Evolutionary conservation across 2,888 invertebrate genomes (phyloP).

Genomic region (Daptonema setosum): DNA sequence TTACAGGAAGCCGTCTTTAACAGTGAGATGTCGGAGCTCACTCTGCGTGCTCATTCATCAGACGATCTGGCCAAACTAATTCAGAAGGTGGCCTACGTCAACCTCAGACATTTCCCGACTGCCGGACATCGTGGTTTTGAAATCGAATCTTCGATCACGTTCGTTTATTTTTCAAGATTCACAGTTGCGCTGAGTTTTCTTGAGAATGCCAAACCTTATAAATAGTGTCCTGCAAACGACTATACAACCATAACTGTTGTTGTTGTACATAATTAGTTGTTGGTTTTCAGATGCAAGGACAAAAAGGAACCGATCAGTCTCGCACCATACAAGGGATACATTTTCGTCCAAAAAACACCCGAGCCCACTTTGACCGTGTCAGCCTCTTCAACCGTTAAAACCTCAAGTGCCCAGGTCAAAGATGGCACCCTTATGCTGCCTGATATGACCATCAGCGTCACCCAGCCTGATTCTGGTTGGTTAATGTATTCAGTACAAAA

Average conservation of each 20-base stretch:
- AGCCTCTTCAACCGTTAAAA: constrained; percentile 56
- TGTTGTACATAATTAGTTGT: no score
- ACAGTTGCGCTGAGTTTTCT: no score
- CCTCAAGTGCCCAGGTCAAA: constrained; percentile 62
- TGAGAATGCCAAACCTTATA: no score
- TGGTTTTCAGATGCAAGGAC: constrained; percentile 40
- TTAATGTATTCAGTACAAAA: no score
- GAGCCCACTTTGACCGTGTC: constrained; percentile 41
- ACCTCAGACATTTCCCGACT: constrained; percentile 73
- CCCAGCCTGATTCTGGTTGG: constrained; percentile 19
- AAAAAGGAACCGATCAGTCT: constrained; percentile 50
- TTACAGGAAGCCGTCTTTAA: constrained; percentile 31
- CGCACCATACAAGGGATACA: constrained; percentile 55
- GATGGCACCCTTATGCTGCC: constrained; percentile 68
- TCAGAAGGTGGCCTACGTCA: constrained; percentile 54
- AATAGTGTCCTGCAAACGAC: no score
- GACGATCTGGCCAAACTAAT: constrained; percentile 28
- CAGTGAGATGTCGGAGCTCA: constrained; percentile 30
- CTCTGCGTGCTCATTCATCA: constrained; percentile 27
- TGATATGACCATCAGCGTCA: constrained; percentile 46
- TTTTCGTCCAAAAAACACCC: constrained; percentile 64
- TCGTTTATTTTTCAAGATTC: not conserved
- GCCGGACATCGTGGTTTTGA: constrained; percentile 70
- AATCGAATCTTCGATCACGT: constrained; percentile 56
- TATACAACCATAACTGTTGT: no score